Evolutionary conservation across 2,797 vertebrate genomes (phyloP).

Genomic region (Enteromius afrohamiltoni): DNA sequence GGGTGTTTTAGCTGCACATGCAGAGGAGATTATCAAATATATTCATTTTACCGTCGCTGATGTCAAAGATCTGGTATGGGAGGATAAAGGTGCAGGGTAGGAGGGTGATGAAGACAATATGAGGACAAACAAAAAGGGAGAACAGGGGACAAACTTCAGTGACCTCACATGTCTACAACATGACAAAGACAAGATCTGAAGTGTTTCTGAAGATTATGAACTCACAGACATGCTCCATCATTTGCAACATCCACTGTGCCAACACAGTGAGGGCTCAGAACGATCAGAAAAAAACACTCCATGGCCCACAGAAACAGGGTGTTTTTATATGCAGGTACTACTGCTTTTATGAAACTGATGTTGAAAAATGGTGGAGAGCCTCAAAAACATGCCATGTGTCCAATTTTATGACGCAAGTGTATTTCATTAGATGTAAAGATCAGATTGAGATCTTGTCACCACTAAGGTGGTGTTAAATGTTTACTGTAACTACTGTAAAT

Average conservation of each 20-base stretch:
- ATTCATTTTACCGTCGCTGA: conserved; percentile 59
- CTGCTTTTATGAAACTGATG: conserved; percentile 2
- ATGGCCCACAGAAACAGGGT: background rate
- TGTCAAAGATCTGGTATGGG: conserved; percentile 60
- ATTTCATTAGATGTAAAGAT: background rate
- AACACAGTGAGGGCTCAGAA: background rate
- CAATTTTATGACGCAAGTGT: background rate
- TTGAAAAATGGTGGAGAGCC: background rate
- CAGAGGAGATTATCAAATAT: conserved; percentile 17
- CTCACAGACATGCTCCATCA: background rate
- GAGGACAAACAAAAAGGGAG: conserved; percentile 44
- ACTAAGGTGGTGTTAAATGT: background rate
- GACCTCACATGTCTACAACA: conserved; percentile 25
- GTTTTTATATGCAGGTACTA: background rate
- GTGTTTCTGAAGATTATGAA: background rate
- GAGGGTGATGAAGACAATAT: conserved; percentile 35
- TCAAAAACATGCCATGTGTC: background rate
- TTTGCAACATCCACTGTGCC: background rate
- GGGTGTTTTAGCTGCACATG: conserved; percentile 39
- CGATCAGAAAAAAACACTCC: background rate
- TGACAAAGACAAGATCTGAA: conserved; percentile 36
- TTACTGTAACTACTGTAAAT: no score
- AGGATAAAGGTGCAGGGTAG: conserved; percentile 24
- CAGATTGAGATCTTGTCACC: background rate
- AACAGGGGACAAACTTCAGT: conserved; percentile 50